A percentile compares a stretch with the other conserved stretches of the same genome.
phyloP scores from a whole-genome alignment of 2,113 vertebrate species.

The Benitochromis conjunctus region DNA sequence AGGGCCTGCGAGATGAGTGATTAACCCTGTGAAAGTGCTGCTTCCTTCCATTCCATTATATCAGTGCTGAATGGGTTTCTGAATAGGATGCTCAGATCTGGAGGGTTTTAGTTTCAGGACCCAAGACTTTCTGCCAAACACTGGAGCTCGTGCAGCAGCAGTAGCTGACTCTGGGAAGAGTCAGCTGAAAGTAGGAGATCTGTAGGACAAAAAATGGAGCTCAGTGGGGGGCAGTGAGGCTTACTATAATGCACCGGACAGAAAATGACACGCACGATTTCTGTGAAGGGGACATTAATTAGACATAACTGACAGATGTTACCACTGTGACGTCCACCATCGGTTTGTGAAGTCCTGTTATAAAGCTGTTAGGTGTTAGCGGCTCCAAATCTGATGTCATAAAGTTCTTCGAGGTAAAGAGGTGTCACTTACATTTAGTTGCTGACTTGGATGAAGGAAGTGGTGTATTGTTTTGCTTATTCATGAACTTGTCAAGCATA shows the following conservation, averaged over 20 bases:
- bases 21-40: constrained; percentile 46
- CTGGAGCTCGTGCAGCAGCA: neutral
- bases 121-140: constrained; percentile 11
- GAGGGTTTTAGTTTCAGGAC: constrained; percentile 25
- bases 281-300: neutral
- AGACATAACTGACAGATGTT: too few species aligned
- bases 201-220: neutral
- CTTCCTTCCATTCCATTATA: constrained; percentile 48
- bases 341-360: neutral
- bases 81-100: constrained; percentile 13
- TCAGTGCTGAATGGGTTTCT: constrained; percentile 27
- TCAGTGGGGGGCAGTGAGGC: neutral
- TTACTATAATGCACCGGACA: neutral
- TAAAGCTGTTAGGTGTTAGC: neutral
- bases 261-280: neutral
- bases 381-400: neutral
- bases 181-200: neutral
- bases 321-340: fast-evolving
- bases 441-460: neutral
- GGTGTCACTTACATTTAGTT: neutral
- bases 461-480: neutral
- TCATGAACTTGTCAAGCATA: fast-evolving
- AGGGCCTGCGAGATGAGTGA: constrained; percentile 52
- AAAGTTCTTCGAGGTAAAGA: fast-evolving
- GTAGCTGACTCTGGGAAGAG: neutral